These are phyloP conservation scores for Cheiracanthium punctorium DNA, from an alignment of 2,888 invertebrate genomes.

Conservation along the genomic window DNA sequence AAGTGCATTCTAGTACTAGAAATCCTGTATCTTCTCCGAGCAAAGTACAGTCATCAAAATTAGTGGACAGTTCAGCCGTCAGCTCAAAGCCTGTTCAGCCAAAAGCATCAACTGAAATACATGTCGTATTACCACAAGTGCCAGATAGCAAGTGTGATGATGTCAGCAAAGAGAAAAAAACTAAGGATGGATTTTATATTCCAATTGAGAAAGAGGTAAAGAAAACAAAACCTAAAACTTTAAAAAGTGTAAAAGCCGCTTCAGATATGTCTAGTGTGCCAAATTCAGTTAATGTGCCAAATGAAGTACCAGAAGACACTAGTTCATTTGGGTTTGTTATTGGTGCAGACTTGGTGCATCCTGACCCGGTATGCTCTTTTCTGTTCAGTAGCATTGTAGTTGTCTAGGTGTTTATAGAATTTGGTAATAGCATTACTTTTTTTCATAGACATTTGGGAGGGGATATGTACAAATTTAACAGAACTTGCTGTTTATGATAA, in stretches of 20 bases:
- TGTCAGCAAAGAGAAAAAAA: conserved; percentile 6
- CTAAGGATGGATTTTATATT: conserved; percentile 59
- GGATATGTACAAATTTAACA: too few relatives aligned
- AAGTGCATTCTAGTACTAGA: background rate
- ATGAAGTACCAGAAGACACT: conserved; percentile 31
- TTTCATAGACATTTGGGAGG: too few relatives aligned
- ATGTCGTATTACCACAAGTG: conserved; percentile 52
- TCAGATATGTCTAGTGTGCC: conserved; percentile 37
- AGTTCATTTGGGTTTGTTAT: conserved; percentile 79
- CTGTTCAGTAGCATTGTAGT: background rate
- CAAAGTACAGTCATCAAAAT: background rate
- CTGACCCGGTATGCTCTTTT: conserved; percentile 80
- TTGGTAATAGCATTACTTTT: conserved; percentile 18
- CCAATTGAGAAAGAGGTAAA: conserved; percentile 58
- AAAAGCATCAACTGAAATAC: conserved; percentile 47
- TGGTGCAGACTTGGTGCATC: conserved; percentile 82
- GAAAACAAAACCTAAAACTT: conserved; percentile 46
- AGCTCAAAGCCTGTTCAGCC: conserved; percentile 14
- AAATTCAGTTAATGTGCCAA: conserved; percentile 56
- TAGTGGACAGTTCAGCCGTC: conserved; percentile 17
- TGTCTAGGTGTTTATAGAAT: background rate
- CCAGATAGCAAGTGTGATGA: conserved; percentile 42
- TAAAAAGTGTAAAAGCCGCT: conserved; percentile 32
- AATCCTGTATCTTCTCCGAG: background rate
- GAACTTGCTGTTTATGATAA: too few relatives aligned